Base-by-base conservation (phyloP, 2,888 invertebrate species). In the Amblyjoppa fuscipennis region DNA sequence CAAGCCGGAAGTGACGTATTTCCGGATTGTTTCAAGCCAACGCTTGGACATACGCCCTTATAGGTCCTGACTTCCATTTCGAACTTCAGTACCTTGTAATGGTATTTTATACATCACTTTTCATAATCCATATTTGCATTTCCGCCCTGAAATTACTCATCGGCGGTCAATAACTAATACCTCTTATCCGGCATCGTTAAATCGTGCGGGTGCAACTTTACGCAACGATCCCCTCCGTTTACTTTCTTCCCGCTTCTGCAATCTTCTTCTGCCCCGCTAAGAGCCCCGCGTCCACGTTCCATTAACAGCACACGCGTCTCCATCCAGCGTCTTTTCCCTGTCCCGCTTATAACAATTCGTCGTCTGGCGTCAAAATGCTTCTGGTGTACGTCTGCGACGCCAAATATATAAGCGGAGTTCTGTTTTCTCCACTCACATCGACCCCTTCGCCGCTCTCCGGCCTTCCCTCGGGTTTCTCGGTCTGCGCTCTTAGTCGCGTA, bases 351-450 rank as follows among this genome's bases (percentile, higher is more conserved):
- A 90, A 90, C 90, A 90, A 90, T 90, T 90, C 91, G 90, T 91
- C 91, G 90, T 91, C 90, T 90, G 90, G 90, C 87, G 87, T 89
- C 89, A 89, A 87, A 91, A 91, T 91, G 90, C 85, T 84, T 77
- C 75, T 71, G 85, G 81, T 80, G 81, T 74, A 78, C 79, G 80
- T 85, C 85, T 53, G 38, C 71, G 84, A 86, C 84, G 87, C 87
- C 87, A 87, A 88, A 87, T 83, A 83, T 88, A 86, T 86, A 81
- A 85, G 86, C 84, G 41, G 51, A 70, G 28, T 38, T 78, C 69
- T 70, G 41, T 78, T 77, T 56, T 71, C 77, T 77, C 59, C 66
- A 81, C 56, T 69, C 66, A 51, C 79, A 41, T 71, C 64, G 41
- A 64, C 31, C 59, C 66, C 61, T 56, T 9, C 56, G 41, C 53